Evolutionary conservation across 2,888 invertebrate species (phyloP).

Genomic region (Quadriops clusia): DNA sequence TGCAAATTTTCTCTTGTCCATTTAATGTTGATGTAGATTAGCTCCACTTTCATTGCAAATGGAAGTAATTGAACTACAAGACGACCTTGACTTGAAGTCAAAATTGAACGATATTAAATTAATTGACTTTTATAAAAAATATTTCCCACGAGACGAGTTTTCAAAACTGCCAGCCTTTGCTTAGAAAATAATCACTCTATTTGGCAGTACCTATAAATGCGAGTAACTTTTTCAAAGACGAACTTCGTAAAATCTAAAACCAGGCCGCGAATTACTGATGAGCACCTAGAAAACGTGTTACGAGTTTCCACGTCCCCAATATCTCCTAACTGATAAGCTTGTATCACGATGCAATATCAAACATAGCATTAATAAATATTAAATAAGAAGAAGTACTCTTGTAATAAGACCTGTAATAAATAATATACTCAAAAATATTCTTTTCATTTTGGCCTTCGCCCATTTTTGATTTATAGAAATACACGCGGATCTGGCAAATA

Average conservation of each 20-base stretch:
- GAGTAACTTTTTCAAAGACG: slow-evolving; percentile 8
- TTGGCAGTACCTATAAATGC: slow-evolving; percentile 7
- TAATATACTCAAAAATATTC: too few relatives aligned
- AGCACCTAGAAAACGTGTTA: too few relatives aligned
- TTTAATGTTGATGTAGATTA: slow-evolving; percentile 14
- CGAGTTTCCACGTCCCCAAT: too few relatives aligned
- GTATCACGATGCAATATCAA: too few relatives aligned
- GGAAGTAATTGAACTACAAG: slow-evolving; percentile 13
- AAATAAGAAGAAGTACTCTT: too few relatives aligned
- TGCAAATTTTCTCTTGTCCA: slow-evolving; percentile 12
- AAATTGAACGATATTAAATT: slow-evolving; percentile 4
- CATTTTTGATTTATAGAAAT: too few relatives aligned
- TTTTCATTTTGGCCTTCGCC: too few relatives aligned
- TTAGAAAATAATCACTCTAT: slow-evolving; percentile 1
- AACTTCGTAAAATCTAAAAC: slow-evolving; percentile 8
- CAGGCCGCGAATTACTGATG: slow-evolving; percentile 1
- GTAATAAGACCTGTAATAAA: too few relatives aligned
- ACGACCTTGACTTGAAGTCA: slow-evolving; percentile 3
- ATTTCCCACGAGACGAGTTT: slow-evolving; percentile 5
- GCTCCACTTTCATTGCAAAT: slow-evolving; percentile 11
- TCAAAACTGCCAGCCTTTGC: slow-evolving; percentile 5
- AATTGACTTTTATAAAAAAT: slow-evolving; percentile 9
- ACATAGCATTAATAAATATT: too few relatives aligned
- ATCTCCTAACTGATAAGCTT: too few relatives aligned
- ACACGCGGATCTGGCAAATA: too few relatives aligned